phyloP scores from a whole-genome alignment of 2,113 vertebrate genomes.

The Urocynchramus pylzowi region DNA sequence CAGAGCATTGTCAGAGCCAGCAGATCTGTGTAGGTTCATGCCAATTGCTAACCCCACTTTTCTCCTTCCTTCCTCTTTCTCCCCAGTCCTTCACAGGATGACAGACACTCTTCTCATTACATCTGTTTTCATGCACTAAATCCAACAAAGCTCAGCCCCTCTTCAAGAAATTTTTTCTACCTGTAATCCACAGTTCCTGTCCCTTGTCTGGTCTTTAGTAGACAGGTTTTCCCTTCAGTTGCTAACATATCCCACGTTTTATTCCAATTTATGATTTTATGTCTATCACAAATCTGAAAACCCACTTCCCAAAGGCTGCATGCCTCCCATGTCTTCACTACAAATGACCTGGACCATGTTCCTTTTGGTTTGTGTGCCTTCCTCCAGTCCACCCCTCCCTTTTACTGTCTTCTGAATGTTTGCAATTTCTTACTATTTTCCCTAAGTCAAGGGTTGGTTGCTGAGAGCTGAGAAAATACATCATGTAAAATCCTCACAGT shows the following conservation, averaged over 20 bases:
- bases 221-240: neutral
- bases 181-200: neutral
- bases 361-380: neutral
- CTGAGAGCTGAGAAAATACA: neutral
- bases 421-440: neutral
- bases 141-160: neutral
- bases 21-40: neutral
- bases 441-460: neutral
- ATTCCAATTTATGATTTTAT: neutral
- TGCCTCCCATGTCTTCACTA: neutral
- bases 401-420: neutral
- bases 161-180: neutral
- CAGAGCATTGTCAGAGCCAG: neutral
- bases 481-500: neutral
- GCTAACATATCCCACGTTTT: neutral
- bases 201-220: neutral
- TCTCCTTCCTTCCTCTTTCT: neutral
- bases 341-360: neutral
- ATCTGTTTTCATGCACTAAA: neutral
- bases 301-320: neutral
- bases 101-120: neutral
- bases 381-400: neutral
- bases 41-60: neutral
- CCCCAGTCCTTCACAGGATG: neutral
- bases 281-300: neutral